Conservation (phyloP, 2,888 invertebrate genomes). For the Sialis lutaria region DNA sequence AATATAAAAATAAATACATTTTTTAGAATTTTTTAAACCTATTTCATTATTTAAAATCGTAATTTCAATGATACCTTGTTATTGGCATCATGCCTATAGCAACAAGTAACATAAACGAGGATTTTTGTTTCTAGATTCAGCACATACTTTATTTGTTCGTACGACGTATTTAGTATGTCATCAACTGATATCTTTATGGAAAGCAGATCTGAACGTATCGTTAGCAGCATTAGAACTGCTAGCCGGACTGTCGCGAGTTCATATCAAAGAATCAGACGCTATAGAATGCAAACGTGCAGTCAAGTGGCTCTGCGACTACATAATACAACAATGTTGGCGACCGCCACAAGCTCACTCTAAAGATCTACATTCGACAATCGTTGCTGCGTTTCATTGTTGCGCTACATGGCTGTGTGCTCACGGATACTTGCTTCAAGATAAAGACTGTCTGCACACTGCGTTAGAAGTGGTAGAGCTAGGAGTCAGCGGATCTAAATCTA, state of each 20-base stretch:
- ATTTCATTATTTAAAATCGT: too few relatives aligned
- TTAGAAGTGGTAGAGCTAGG: conserved; percentile 95
- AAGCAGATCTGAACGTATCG: conserved; percentile 84
- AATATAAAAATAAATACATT: too few relatives aligned
- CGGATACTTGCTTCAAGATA: conserved; percentile 75
- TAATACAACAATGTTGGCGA: conserved; percentile 84
- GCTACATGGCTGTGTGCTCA: conserved; percentile 86
- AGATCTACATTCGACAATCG: conserved; percentile 86
- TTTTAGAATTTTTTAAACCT: too few relatives aligned
- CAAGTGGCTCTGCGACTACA: conserved; percentile 97
- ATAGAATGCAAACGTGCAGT: conserved; percentile 83
- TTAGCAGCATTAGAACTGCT: conserved; percentile 84
- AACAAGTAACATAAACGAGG: too few relatives aligned
- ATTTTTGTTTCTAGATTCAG: conserved; percentile 42
- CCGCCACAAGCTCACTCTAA: conserved; percentile 89
- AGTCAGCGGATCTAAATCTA: conserved; percentile 85
- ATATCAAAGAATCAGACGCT: conserved; percentile 79
- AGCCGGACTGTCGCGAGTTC: conserved; percentile 77
- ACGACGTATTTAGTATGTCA: conserved; percentile 91
- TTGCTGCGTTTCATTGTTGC: conserved; percentile 82
- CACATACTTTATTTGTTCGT: conserved; percentile 75
- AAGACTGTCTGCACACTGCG: conserved; percentile 81
- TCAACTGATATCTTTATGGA: conserved; percentile 89
- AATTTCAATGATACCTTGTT: too few relatives aligned
- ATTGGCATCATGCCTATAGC: too few relatives aligned